These are phyloP conservation scores for Drosophila stalkeri DNA, from an alignment of 2,888 invertebrate species.

Conservation along the genomic window DNA sequence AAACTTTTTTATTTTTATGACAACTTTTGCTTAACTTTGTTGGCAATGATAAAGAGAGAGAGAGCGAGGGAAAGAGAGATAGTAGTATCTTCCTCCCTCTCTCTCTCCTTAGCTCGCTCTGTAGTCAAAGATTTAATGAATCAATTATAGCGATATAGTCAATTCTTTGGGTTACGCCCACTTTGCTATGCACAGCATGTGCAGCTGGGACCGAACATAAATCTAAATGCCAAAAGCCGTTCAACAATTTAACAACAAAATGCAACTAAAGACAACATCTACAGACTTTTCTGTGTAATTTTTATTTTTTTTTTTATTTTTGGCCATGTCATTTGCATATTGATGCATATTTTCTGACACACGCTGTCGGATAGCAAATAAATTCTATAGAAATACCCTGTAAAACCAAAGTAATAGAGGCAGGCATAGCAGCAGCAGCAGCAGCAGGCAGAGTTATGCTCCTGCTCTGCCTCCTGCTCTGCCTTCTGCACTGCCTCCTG, in stretches of 20 bases:
- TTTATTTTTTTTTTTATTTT: not conserved
- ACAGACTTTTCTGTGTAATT: conserved; percentile 22
- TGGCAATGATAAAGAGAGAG: conserved; percentile 25
- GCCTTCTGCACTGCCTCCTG: too few relatives aligned
- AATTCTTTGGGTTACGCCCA: conserved; percentile 49
- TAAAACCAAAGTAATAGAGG: not conserved
- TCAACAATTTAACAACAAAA: conserved; percentile 68
- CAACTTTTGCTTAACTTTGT: conserved; percentile 68
- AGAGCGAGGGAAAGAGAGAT: too few relatives aligned
- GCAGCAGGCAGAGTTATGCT: too few relatives aligned
- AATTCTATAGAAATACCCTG: conserved; percentile 6
- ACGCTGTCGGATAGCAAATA: conserved; percentile 11
- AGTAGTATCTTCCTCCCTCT: not conserved
- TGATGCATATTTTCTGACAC: conserved; percentile 38
- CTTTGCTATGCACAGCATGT: conserved; percentile 18
- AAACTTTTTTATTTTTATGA: conserved; percentile 44
- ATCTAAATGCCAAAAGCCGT: conserved; percentile 68
- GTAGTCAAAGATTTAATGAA: conserved; percentile 71
- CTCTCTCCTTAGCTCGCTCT: conserved; percentile 1
- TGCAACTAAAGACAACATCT: conserved; percentile 21
- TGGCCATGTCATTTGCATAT: conserved; percentile 54
- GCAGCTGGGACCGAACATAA: conserved; percentile 36
- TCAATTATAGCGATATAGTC: conserved; percentile 74
- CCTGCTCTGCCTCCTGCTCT: too few relatives aligned
- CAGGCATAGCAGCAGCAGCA: too few relatives aligned